Base-by-base conservation (phyloP, 2,113 vertebrate species). In the Actenoides hombroni region DNA sequence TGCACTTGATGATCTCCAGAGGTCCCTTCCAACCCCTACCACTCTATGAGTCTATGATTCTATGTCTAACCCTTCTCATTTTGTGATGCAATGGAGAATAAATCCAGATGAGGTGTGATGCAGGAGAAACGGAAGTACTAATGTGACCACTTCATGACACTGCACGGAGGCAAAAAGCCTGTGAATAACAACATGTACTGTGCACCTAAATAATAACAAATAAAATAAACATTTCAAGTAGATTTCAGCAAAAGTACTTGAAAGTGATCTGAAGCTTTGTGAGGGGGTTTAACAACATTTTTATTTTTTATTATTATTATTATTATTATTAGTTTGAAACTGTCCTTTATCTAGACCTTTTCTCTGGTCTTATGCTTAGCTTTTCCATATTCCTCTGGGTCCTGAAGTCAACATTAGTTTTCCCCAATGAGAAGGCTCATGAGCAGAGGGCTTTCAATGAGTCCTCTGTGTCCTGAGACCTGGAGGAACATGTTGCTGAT, bases 221-320 rank as follows among this genome's bases (percentile, higher is more conserved):
- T 23, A 23, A 59, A 35, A 35, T 7, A 35, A 20, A 35, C 24
- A 44, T 49, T 75, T 54, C 7, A 53, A 42, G 6, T 13, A 2
- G 0, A 35, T 61, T 75, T 79, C 29, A 49, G 10, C 14, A 63
- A 68, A 44, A 56, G 1, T 4, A 29, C 5, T 49, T 80, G 8
- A 53, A 67, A 77, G 2, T 26, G 5, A 35, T 86, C 83, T 35
- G 6, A 16, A 70, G 6, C 4, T 46, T 42, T 42, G 6, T 23
- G 2, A 1, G 3, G 2, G 4, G 3, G 25, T 26, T 28, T 18
- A 80, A 5, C 7, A 49, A 6, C 1, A n/a, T n/a, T n/a, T n/a
- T n/a, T 5, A 29, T 33, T 33, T 40, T 35, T 25, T 48, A 15
- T 49, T 46, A n/a, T 14, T 39, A 33, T 25, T 46, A 35, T 16